Evolutionary conservation across 2,797 vertebrate genomes (phyloP).

Genomic region (Choloepus didactylus): DNA sequence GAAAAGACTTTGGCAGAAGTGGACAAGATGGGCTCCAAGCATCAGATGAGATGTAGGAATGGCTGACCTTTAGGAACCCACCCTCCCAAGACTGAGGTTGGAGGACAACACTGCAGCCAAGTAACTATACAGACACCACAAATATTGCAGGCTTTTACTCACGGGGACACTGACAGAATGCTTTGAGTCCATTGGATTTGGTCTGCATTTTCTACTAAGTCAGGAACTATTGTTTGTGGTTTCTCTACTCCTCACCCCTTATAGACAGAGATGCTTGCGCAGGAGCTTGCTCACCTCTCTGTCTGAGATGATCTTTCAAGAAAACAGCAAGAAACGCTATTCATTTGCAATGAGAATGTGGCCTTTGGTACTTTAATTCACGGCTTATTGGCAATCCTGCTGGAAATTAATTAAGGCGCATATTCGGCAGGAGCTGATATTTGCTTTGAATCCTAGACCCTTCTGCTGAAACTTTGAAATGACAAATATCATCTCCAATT

Average conservation of each 20-base stretch:
- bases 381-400: constrained; percentile 70
- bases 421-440: constrained; percentile 37
- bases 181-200: not conserved
- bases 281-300: not conserved
- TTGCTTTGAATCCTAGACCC: constrained; percentile 76
- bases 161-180: not conserved
- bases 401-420: constrained; percentile 70
- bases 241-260: not conserved
- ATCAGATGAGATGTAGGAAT: not conserved
- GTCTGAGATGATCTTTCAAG: constrained; percentile 64
- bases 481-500: constrained; percentile 72
- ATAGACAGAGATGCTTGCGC: not conserved
- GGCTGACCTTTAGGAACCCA: not conserved
- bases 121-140: not conserved
- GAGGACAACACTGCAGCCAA: not conserved
- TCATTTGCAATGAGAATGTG: constrained; percentile 55
- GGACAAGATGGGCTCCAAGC: not conserved
- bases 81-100: not conserved
- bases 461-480: constrained; percentile 65
- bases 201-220: not conserved
- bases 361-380: constrained; percentile 64
- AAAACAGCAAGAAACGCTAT: constrained; percentile 66
- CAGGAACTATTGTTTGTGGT: not conserved
- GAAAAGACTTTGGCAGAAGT: not conserved
- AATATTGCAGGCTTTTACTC: not conserved